phyloP scores from a whole-genome alignment of 2,113 vertebrate genomes.

The Sminthopsis crassicaudata region DNA sequence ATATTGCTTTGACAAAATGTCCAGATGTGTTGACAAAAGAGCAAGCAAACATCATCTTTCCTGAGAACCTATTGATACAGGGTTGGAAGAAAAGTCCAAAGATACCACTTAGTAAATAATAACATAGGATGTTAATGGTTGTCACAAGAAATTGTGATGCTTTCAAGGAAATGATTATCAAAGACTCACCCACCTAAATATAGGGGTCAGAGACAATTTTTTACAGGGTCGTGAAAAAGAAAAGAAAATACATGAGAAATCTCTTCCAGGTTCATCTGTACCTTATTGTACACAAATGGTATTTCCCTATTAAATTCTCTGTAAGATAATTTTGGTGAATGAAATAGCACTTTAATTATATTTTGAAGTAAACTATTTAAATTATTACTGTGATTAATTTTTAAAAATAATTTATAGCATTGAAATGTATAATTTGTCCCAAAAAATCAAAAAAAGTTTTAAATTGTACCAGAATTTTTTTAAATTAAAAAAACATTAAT shows the following conservation, averaged over 20 bases:
- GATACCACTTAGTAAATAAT: conserved; percentile 56
- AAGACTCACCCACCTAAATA: neutral
- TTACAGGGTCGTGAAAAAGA: neutral
- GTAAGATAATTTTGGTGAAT: neutral
- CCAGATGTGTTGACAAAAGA: conserved; percentile 86
- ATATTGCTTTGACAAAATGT: conserved; percentile 94
- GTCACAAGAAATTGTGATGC: conserved; percentile 61
- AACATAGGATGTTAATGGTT: conserved; percentile 72
- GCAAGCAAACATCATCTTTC: conserved; percentile 79
- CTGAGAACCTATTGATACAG: conserved; percentile 55
- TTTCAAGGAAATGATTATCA: conserved; percentile 12
- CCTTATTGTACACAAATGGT: neutral
- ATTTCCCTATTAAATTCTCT: neutral
- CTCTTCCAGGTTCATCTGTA: neutral
- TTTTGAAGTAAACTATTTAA: neutral
- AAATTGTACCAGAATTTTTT: neutral
- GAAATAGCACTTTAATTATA: neutral
- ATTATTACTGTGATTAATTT: neutral
- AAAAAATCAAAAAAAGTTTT: neutral
- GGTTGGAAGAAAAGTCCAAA: conserved; percentile 9
- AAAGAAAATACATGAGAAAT: neutral
- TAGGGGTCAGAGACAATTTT: neutral
- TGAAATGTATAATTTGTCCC: neutral
- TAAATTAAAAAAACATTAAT: no score
- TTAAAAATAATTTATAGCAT: neutral